A percentile compares a stretch with the other conserved stretches of the same genome.
phyloP scores from a whole-genome alignment of 2,797 vertebrate genomes.

The Fistularia commersonii region DNA sequence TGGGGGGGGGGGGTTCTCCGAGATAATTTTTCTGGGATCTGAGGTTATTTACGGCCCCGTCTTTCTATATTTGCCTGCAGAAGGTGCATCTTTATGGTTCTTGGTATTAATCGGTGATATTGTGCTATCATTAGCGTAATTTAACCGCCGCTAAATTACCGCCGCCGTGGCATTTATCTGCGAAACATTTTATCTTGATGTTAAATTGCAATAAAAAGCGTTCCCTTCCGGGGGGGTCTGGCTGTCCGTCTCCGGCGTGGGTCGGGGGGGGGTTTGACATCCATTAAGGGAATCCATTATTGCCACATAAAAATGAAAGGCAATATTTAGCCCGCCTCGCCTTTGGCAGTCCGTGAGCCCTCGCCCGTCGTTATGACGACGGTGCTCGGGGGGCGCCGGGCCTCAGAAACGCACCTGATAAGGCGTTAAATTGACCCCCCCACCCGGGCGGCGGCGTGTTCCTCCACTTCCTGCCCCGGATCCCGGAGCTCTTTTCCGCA shows the following conservation, averaged over 20 bases:
- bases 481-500: constrained; percentile 81
- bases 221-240: constrained; percentile 71
- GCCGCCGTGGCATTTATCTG: constrained; percentile 78
- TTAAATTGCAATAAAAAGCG: constrained; percentile 79
- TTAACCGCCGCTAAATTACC: constrained; percentile 76
- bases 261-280: constrained; percentile 69
- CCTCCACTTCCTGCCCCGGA: constrained; percentile 75
- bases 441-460: no score
- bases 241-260: constrained; percentile 67
- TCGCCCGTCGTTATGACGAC: no score
- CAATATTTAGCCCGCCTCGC: constrained; percentile 77
- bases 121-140: constrained; percentile 79
- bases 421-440: no score
- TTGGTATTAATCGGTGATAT: constrained; percentile 78
- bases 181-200: constrained; percentile 81
- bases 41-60: constrained; percentile 61
- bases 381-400: no score
- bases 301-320: constrained; percentile 79
- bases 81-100: constrained; percentile 71
- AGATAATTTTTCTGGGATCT: no score
- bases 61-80: constrained; percentile 63
- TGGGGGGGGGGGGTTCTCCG: no score
- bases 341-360: constrained; percentile 63
- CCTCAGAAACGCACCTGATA: no score
- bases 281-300: constrained; percentile 84